Conservation (phyloP, 1,140 invertebrate genomes). For the Oedothorax gibbosus region DNA sequence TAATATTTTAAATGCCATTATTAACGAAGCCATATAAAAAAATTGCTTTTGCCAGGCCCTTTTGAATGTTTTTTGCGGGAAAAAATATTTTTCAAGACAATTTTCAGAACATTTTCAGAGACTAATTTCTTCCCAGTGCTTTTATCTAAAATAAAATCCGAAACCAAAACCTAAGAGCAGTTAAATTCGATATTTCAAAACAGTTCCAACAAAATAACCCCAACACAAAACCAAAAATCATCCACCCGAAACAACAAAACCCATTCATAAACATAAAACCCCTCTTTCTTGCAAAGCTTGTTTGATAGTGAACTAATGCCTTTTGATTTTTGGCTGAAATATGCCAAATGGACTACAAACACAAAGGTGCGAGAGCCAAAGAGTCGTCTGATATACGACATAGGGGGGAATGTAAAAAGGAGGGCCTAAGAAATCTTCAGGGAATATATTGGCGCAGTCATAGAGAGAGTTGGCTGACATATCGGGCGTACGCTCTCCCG, state of each 20-base stretch:
- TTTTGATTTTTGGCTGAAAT: constrained; percentile 59
- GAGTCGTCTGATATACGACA: constrained; percentile 57
- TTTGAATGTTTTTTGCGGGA: too few relatives aligned
- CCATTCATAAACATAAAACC: constrained; percentile 57
- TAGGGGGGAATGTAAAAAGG: constrained; percentile 36
- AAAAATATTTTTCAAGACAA: too few relatives aligned
- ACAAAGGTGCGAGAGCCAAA: constrained; percentile 43
- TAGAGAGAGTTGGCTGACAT: constrained; percentile 54
- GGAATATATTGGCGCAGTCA: constrained; percentile 60
- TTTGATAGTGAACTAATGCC: constrained; percentile 60
- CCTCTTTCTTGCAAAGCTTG: constrained; percentile 42
- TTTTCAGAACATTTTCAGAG: too few relatives aligned
- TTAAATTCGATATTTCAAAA: too few relatives aligned
- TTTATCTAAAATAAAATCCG: too few relatives aligned
- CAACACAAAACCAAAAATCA: too few relatives aligned
- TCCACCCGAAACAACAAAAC: not conserved
- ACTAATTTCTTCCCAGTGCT: too few relatives aligned
- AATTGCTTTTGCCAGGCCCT: too few relatives aligned
- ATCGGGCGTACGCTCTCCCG: constrained; percentile 43
- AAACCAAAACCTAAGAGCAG: too few relatives aligned
- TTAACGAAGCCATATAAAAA: too few relatives aligned
- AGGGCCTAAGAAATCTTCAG: constrained; percentile 27
- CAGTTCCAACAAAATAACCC: too few relatives aligned
- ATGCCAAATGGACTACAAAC: constrained; percentile 34
- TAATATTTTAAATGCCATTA: too few relatives aligned